phyloP scores from a whole-genome alignment of 1,140 invertebrate species.

The Oppia nitens region DNA sequence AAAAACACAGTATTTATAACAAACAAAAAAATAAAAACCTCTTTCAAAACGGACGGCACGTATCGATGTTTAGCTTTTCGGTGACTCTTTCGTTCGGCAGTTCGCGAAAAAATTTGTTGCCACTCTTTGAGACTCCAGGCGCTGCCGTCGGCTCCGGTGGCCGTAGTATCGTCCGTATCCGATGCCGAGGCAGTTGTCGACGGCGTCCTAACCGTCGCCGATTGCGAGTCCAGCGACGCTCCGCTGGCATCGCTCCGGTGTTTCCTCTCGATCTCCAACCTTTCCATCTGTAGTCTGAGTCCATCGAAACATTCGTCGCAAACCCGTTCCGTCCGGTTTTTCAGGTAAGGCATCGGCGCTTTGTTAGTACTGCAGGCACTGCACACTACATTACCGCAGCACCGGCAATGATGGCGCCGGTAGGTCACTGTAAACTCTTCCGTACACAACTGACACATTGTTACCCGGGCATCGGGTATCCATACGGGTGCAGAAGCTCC shows the following conservation, averaged over 20 bases:
- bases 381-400: conserved; percentile 56
- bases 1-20: too few relatives aligned
- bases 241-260: background rate
- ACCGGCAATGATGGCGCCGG: conserved; percentile 52
- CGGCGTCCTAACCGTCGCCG: background rate
- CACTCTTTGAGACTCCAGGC: background rate
- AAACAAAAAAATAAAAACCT: background rate
- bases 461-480: conserved; percentile 47
- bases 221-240: background rate
- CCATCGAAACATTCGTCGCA: conserved; percentile 40
- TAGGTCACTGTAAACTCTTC: conserved; percentile 50
- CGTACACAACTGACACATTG: conserved; percentile 55
- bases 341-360: conserved; percentile 45
- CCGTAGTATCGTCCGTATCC: background rate
- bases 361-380: conserved; percentile 47
- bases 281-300: conserved; percentile 22
- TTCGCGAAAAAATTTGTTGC: background rate
- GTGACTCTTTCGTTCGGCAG: background rate
- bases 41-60: background rate
- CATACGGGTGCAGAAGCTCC: conserved; percentile 40
- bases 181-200: background rate
- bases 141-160: too few relatives aligned
- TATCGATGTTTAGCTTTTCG: background rate
- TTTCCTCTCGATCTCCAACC: background rate
- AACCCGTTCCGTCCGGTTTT: conserved; percentile 36